A percentile compares a stretch with the other conserved stretches of the same genome.
Conservation (phyloP, 1,140 invertebrate species). For the Bombus waltoni region DNA sequence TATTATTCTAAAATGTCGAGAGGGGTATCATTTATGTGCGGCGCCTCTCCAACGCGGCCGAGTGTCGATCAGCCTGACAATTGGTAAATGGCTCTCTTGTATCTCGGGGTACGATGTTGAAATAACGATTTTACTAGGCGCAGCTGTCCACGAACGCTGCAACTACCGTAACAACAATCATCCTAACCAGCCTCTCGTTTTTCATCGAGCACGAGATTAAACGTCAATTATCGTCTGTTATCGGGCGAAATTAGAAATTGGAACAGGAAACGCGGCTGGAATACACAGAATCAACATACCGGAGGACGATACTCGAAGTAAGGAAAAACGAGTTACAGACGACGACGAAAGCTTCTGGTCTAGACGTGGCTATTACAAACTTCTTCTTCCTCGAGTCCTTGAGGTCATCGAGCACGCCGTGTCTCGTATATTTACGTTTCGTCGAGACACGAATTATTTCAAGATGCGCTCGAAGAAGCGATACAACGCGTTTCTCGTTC, state of each 20-base stretch:
- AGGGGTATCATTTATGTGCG: constrained; percentile 61
- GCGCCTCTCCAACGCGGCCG: constrained; percentile 60
- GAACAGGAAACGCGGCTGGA: not conserved
- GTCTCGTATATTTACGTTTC: constrained; percentile 58
- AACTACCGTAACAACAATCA: not conserved
- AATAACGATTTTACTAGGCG: constrained; percentile 46
- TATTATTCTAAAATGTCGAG: constrained; percentile 62
- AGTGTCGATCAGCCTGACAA: constrained; percentile 60
- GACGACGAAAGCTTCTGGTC: constrained; percentile 10
- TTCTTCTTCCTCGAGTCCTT: constrained; percentile 19
- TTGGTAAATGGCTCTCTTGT: constrained; percentile 66
- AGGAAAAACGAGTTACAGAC: not conserved
- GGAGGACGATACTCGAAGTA: not conserved
- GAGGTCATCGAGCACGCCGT: constrained; percentile 19
- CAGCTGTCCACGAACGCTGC: constrained; percentile 26
- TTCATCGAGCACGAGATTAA: not conserved
- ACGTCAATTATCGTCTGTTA: constrained; percentile 1
- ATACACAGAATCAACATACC: not conserved
- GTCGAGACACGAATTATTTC: not conserved
- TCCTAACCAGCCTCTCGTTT: not conserved
- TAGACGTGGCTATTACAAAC: constrained; percentile 9
- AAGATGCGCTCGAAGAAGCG: constrained; percentile 16
- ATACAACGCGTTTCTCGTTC: not conserved
- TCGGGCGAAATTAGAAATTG: not conserved
- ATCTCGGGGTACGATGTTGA: constrained; percentile 46